Base-by-base conservation (phyloP, 2,113 vertebrate species). In the Cranoglanis bouderius region DNA sequence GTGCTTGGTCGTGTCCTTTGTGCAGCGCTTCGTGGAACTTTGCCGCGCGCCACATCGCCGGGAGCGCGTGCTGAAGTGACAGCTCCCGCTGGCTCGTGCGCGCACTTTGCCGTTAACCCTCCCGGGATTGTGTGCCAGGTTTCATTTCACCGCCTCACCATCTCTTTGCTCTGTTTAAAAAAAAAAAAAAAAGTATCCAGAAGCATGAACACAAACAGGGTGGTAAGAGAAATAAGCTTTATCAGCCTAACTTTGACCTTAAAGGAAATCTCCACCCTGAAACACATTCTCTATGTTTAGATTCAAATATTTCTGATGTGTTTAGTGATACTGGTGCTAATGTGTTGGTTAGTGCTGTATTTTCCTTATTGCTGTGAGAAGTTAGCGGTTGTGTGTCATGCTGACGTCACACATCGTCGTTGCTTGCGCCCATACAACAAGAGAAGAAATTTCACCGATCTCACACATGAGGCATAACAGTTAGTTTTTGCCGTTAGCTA, bases 51-150 rank as follows among this genome's bases (percentile, higher is more conserved):
- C 26, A 51, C 46, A 51, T 80, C 77, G 14, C 55, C 35, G 55
- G 57, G 80, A 59, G 78, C 78, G 78, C 51, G 77, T 91, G 90
- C 90, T 92, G 88, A 92, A 91, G 82, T 87, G 91, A 92, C 91
- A 90, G 91, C 90, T 90, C 90, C 90, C 84, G 90, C 53, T 53
- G 26, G 70, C 86, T 65, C 89, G 83, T 57, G 88, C 43, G 19
- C 65, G 84, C 80, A 57, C 59, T 65, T 70, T 32, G 63, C 85
- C 65, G 49, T 43, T 80, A 61, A 38, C n/a, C 77, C 80, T 57
- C n/a, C 51, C 9, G 80, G 80, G 51, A 57, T 53, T 12, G 4
- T 2, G 12, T 35, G 78, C 14, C 49, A 55, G 78, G n/a, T 14
- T 26, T 38, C n/a, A 82, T 21, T 12, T 38, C 78, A 70, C 18